Evolutionary conservation across 2,797 vertebrate species (phyloP).

Genomic region (Crypturellus tataupa): DNA sequence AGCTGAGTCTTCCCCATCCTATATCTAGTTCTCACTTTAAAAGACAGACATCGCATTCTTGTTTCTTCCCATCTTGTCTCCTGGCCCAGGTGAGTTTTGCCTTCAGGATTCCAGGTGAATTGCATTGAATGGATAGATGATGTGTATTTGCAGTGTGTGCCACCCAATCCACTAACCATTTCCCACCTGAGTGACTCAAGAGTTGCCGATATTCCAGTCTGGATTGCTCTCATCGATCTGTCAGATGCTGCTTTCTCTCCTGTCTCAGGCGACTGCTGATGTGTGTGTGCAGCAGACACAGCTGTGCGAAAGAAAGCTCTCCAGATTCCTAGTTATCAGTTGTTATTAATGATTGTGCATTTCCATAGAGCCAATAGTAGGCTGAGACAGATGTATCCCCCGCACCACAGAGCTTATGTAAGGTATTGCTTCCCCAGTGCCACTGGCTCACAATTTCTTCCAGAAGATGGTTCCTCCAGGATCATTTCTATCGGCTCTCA

Average conservation of each 20-base stretch:
- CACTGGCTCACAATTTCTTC: background rate
- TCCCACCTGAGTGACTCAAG: background rate
- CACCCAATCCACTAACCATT: background rate
- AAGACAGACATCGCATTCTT: background rate
- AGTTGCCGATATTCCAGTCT: accelerated
- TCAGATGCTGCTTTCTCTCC: background rate
- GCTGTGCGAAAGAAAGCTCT: conserved; percentile 10
- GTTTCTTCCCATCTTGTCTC: background rate
- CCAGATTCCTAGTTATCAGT: background rate
- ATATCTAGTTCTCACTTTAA: background rate
- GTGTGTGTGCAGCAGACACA: background rate
- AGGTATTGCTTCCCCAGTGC: background rate
- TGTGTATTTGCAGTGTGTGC: background rate
- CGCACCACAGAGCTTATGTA: background rate
- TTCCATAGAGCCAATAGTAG: background rate
- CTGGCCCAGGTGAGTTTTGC: background rate
- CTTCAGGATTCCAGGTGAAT: background rate
- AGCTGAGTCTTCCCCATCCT: background rate
- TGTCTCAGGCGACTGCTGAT: background rate
- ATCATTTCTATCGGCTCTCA: background rate
- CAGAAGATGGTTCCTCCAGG: background rate
- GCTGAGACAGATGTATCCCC: background rate
- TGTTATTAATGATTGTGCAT: background rate
- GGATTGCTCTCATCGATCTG: background rate
- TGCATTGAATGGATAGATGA: background rate